Evolutionary conservation across 2,113 vertebrate genomes (phyloP).

Genomic region (Terrapene triunguis): DNA sequence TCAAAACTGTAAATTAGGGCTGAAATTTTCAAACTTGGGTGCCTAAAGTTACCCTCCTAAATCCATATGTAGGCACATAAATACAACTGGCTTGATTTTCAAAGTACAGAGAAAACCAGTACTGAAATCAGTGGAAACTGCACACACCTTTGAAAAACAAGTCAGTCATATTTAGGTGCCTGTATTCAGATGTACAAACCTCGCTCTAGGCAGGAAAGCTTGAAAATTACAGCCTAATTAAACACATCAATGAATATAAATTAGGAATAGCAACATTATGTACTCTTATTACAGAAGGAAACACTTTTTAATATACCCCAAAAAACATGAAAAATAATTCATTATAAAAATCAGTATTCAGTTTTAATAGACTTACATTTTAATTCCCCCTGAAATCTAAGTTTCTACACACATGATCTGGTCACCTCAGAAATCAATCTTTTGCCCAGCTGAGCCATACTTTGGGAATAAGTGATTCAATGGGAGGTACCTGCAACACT

Average conservation of each 20-base stretch:
- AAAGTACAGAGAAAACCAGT: background rate
- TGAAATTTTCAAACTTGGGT: too few species aligned
- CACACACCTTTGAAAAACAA: background rate
- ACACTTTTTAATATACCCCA: background rate
- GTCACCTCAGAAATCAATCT: background rate
- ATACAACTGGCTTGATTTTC: background rate
- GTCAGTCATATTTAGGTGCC: background rate
- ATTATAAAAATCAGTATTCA: background rate
- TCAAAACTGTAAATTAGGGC: too few species aligned
- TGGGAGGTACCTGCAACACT: background rate
- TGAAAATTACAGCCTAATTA: too few species aligned
- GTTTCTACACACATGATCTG: background rate
- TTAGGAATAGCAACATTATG: background rate
- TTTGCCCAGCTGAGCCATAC: background rate
- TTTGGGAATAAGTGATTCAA: background rate
- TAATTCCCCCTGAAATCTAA: background rate
- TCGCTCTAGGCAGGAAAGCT: background rate
- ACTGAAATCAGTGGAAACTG: background rate
- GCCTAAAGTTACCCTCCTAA: too few species aligned
- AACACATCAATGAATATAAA: background rate
- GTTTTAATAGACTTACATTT: background rate
- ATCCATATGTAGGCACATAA: background rate
- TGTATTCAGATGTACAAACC: background rate
- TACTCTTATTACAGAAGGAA: background rate
- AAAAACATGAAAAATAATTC: background rate